Percentiles rank a stretch among this genome's conserved stretches.
phyloP scores from a whole-genome alignment of 2,797 vertebrate species.

The Lindbergichthys nudifrons region DNA sequence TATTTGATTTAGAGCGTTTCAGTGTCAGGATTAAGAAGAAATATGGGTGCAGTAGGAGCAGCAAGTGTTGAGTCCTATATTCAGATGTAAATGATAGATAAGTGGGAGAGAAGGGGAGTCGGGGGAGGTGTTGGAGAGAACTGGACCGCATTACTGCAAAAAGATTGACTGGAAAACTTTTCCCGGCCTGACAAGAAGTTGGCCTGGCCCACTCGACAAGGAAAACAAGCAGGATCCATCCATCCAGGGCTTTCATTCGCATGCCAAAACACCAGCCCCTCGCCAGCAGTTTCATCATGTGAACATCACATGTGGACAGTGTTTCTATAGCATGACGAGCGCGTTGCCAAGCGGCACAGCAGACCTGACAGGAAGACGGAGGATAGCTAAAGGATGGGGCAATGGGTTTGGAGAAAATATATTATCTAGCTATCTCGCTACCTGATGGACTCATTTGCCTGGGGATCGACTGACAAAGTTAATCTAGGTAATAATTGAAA shows the following conservation, averaged over 20 bases:
- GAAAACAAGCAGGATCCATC: slow-evolving; percentile 81
- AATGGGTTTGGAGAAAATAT: slow-evolving; percentile 43
- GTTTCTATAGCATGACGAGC: slow-evolving; percentile 70
- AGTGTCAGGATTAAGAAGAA: background rate
- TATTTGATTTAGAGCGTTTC: background rate
- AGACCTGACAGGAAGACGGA: slow-evolving; percentile 59
- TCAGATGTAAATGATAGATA: slow-evolving; percentile 41
- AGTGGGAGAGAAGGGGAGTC: slow-evolving; percentile 17
- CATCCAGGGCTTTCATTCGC: slow-evolving; percentile 71
- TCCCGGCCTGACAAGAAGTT: slow-evolving; percentile 77
- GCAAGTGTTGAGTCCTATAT: slow-evolving; percentile 20
- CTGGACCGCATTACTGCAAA: slow-evolving; percentile 78
- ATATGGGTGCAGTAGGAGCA: slow-evolving; percentile 15
- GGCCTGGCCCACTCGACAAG: slow-evolving; percentile 74
- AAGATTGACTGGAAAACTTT: slow-evolving; percentile 82
- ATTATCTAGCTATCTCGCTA: slow-evolving; percentile 48
- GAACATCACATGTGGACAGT: slow-evolving; percentile 80
- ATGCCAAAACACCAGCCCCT: slow-evolving; percentile 80
- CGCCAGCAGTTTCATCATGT: slow-evolving; percentile 81
- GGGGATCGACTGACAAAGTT: slow-evolving; percentile 49
- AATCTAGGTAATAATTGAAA: slow-evolving; percentile 46
- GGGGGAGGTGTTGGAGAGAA: slow-evolving; percentile 30
- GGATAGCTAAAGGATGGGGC: slow-evolving; percentile 57
- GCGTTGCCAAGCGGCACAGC: slow-evolving; percentile 47
- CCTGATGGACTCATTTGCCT: slow-evolving; percentile 59